A percentile compares a stretch with the other conserved stretches of the same genome.
These are phyloP conservation scores for Ctenodactylus gundi DNA, from an alignment of 2,113 vertebrate genomes.

Conservation along the genomic window DNA sequence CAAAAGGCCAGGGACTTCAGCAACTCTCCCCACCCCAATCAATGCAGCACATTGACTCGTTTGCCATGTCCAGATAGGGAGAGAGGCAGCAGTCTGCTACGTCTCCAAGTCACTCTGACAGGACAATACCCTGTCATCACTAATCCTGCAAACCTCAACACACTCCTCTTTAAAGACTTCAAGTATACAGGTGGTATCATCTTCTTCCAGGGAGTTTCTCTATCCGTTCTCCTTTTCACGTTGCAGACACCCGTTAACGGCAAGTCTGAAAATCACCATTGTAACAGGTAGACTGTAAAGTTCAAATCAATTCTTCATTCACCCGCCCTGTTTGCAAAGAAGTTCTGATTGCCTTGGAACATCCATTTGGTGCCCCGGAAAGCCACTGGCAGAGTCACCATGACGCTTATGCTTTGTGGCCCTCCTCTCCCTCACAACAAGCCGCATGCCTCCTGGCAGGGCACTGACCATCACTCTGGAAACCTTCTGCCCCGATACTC, in stretches of 20 bases:
- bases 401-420: not conserved
- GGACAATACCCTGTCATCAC: constrained; percentile 36
- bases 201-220: constrained; percentile 32
- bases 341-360: not conserved
- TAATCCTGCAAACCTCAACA: not conserved
- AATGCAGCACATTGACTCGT: constrained; percentile 38
- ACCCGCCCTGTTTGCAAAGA: not conserved
- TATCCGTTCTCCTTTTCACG: not conserved
- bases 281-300: constrained; percentile 39
- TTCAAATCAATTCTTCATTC: not conserved
- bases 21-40: not conserved
- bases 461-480: constrained; percentile 63
- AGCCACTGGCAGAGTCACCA: not conserved
- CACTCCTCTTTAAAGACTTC: constrained; percentile 26
- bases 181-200: not conserved
- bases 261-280: constrained; percentile 49
- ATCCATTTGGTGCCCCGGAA: constrained; percentile 4
- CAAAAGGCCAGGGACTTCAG: constrained; percentile 5
- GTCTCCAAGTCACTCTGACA: constrained; percentile 50
- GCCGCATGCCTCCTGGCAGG: constrained; percentile 44
- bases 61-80: not conserved
- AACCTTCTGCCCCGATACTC: constrained; percentile 83
- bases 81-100: not conserved
- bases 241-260: not conserved
- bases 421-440: not conserved